A percentile compares a stretch with the other conserved stretches of the same genome.
Evolutionary conservation across 2,113 vertebrate species (phyloP).

Genomic region (Pogona vitticeps): DNA sequence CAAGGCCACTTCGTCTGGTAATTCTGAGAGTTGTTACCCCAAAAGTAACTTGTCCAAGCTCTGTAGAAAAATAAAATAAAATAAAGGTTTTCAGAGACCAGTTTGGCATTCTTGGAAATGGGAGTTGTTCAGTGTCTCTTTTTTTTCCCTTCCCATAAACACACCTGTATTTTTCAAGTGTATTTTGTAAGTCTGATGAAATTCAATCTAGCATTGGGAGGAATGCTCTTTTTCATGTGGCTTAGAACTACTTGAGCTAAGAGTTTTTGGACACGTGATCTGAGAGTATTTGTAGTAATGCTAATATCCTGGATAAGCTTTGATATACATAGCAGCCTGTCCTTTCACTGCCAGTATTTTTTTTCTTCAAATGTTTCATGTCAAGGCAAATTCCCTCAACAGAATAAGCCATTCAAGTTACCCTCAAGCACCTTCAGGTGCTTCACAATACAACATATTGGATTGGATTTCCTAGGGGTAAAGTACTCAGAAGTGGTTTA

Average conservation of each 20-base stretch:
- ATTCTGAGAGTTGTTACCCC: too few species aligned
- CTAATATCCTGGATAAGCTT: not conserved
- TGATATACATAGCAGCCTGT: not conserved
- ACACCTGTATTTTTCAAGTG: slow-evolving; percentile 22
- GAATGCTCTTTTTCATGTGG: not conserved
- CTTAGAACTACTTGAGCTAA: slow-evolving; percentile 15
- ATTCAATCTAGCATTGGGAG: slow-evolving; percentile 14
- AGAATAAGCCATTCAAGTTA: not conserved
- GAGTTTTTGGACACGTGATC: not conserved
- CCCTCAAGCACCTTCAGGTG: too few species aligned
- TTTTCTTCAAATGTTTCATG: not conserved
- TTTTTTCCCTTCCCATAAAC: not conserved
- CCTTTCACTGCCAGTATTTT: not conserved
- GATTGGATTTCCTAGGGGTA: not conserved
- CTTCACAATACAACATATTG: too few species aligned
- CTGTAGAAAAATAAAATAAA: not conserved
- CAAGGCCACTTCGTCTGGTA: too few species aligned
- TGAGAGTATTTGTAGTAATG: not conserved
- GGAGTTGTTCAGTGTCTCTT: not conserved
- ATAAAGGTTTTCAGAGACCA: not conserved
- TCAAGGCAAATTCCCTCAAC: not conserved
- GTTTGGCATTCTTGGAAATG: not conserved
- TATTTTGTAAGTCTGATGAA: slow-evolving; percentile 15
- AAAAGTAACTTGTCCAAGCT: too few species aligned
- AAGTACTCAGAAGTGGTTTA: not conserved